Evolutionary conservation across 2,888 invertebrate species (phyloP).

Genomic region (Rhogogaster chlorosoma): DNA sequence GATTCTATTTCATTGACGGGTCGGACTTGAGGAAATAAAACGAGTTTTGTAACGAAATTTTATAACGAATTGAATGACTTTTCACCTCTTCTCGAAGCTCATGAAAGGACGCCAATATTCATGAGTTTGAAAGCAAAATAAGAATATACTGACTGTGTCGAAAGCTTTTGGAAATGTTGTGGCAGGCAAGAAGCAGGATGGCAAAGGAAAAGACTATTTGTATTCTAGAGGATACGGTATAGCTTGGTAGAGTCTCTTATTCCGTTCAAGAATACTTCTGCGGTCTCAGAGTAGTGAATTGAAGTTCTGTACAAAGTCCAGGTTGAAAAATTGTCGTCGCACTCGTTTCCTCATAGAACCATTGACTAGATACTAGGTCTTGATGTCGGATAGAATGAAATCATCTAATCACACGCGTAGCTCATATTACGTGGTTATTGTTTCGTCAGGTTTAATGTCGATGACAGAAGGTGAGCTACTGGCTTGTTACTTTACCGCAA

Average conservation of each 20-base stretch:
- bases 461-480: background rate
- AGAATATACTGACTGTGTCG: background rate
- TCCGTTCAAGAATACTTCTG: background rate
- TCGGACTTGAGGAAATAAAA: background rate
- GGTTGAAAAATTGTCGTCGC: background rate
- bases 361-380: background rate
- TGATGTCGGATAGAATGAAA: background rate
- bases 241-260: background rate
- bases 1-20: background rate
- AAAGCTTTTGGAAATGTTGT: background rate
- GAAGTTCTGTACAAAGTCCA: background rate
- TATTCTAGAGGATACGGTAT: background rate
- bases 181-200: background rate
- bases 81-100: background rate
- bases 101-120: conserved; percentile 18
- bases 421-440: background rate
- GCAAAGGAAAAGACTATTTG: background rate
- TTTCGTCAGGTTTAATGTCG: background rate
- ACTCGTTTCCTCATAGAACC: background rate
- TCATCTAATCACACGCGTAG: background rate
- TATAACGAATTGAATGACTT: background rate
- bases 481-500: background rate
- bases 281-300: background rate
- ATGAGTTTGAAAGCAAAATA: conserved; percentile 1
- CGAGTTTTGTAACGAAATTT: background rate